Conservation (phyloP, 2,888 invertebrate genomes). For the Thymelicus sylvestris region DNA sequence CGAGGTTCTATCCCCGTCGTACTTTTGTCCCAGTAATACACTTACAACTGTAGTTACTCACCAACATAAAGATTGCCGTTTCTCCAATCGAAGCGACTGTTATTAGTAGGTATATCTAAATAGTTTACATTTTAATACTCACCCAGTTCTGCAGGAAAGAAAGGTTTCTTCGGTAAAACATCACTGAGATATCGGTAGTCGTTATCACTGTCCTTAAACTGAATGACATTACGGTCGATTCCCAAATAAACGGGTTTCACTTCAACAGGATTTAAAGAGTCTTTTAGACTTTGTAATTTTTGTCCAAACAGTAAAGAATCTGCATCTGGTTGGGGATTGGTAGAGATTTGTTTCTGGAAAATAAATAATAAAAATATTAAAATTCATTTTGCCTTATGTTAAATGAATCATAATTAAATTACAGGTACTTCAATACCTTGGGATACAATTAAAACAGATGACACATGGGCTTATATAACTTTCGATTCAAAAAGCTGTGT, state of each 20-base stretch:
- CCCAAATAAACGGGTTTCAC: constrained; percentile 71
- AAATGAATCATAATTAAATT: too few relatives aligned
- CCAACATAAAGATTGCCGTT: too few relatives aligned
- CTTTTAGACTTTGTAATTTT: constrained; percentile 63
- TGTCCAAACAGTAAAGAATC: constrained; percentile 61
- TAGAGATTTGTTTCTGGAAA: constrained; percentile 53
- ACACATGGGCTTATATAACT: too few relatives aligned
- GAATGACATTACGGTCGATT: constrained; percentile 70
- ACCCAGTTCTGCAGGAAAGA: constrained; percentile 81
- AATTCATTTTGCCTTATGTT: too few relatives aligned
- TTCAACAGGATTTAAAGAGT: constrained; percentile 45
- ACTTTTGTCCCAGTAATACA: too few relatives aligned
- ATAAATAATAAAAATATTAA: background rate
- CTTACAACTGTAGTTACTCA: too few relatives aligned
- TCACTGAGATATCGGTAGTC: constrained; percentile 82
- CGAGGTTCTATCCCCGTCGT: too few relatives aligned
- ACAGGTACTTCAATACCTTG: too few relatives aligned
- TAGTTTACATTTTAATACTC: constrained; percentile 47
- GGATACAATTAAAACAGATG: too few relatives aligned
- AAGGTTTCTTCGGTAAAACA: constrained; percentile 73
- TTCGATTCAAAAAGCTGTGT: too few relatives aligned
- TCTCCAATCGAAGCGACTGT: too few relatives aligned
- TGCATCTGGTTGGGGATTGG: constrained; percentile 40
- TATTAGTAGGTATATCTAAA: too few relatives aligned
- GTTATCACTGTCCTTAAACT: constrained; percentile 72